Evolutionary conservation across 2,797 vertebrate species (phyloP).

Genomic region (Microchirus variegatus): DNA sequence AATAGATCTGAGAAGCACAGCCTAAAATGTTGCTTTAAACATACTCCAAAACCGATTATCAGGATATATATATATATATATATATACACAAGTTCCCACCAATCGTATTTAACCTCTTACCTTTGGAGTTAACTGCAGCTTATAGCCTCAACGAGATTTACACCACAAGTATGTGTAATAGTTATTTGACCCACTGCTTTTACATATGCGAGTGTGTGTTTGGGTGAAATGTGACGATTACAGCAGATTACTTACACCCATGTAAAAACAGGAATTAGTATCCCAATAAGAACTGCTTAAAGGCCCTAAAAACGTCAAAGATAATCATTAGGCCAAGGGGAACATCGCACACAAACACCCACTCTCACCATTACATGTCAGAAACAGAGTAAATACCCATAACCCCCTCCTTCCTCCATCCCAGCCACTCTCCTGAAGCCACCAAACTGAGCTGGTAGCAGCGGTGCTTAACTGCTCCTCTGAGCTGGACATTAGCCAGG

Average conservation of each 20-base stretch:
- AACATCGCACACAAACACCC: constrained; percentile 63
- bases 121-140: constrained; percentile 55
- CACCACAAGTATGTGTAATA: constrained; percentile 62
- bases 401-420: constrained; percentile 34
- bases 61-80: constrained; percentile 59
- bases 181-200: constrained; percentile 60
- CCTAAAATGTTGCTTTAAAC: constrained; percentile 70
- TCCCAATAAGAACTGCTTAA: constrained; percentile 77
- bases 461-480: constrained; percentile 60
- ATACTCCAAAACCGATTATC: constrained; percentile 69
- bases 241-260: constrained; percentile 79
- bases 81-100: constrained; percentile 62
- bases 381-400: constrained; percentile 56
- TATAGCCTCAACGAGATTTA: constrained; percentile 71
- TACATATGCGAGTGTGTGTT: constrained; percentile 62
- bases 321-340: constrained; percentile 69
- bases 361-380: constrained; percentile 34
- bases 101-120: constrained; percentile 70
- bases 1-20: constrained; percentile 65
- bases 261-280: constrained; percentile 79
- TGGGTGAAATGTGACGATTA: constrained; percentile 71
- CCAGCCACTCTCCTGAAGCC: constrained; percentile 40
- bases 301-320: constrained; percentile 73
- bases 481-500: constrained; percentile 67
- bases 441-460: constrained; percentile 44